Percentiles rank a stretch among this genome's conserved stretches.
phyloP scores from a whole-genome alignment of 2,797 vertebrate species.

The Calcarius lapponicus region DNA sequence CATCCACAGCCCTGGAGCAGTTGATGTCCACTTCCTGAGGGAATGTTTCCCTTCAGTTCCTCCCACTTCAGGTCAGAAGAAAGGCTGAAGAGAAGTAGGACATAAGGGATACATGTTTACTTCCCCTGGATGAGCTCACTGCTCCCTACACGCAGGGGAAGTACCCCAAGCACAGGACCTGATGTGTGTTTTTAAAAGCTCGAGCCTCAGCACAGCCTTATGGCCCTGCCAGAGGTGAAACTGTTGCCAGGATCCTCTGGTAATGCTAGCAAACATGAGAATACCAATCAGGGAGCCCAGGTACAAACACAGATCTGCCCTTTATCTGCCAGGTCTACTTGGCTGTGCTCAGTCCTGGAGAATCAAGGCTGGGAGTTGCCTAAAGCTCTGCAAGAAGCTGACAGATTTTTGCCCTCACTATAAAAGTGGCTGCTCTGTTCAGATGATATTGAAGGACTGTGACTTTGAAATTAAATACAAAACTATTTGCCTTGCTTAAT shows the following conservation, averaged over 20 bases:
- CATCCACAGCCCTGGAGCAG: not conserved
- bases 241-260: not conserved
- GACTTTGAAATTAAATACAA: not conserved
- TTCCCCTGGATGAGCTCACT: not conserved
- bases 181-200: not conserved
- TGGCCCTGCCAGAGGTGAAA: not conserved
- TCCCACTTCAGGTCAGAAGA: not conserved
- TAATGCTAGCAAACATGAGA: not conserved
- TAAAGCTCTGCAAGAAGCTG: not conserved
- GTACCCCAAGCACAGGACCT: not conserved
- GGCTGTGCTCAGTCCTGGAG: not conserved
- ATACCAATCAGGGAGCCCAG: not conserved
- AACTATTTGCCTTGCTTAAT: not conserved
- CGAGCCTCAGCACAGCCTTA: not conserved
- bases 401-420: not conserved
- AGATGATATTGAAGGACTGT: not conserved
- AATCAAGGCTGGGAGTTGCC: not conserved
- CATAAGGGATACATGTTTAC: not conserved
- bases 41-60: not conserved
- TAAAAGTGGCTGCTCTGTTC: not conserved
- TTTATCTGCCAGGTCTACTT: not conserved
- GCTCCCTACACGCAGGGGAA: too few species aligned
- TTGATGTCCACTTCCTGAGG: rapidly evolving
- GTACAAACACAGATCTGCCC: not conserved
- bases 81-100: not conserved